A percentile compares a stretch with the other conserved stretches of the same genome.
Conservation (phyloP, 2,797 vertebrate species). For the Siniperca obscura region DNA sequence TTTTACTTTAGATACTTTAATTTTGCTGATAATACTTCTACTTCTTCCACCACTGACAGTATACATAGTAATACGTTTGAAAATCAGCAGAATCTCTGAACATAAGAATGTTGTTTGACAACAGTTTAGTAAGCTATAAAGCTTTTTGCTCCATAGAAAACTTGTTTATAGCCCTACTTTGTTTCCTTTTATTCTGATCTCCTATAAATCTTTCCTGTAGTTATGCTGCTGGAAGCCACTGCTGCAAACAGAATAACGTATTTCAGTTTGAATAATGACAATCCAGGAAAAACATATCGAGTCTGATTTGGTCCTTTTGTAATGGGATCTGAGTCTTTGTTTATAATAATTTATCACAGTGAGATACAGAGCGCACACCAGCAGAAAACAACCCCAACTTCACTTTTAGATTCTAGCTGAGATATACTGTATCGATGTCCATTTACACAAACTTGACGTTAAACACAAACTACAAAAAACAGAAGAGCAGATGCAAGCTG, state of each 20-base stretch:
- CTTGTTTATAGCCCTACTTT: conserved; percentile 32
- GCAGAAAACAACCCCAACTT: conserved; percentile 18
- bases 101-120: conserved; percentile 20
- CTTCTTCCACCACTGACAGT: neutral
- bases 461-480: neutral
- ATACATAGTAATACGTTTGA: neutral
- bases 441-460: conserved; percentile 11
- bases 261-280: conserved; percentile 68
- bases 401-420: conserved; percentile 22
- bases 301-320: conserved; percentile 41
- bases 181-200: conserved; percentile 47
- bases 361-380: conserved; percentile 11
- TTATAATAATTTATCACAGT: conserved; percentile 65
- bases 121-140: conserved; percentile 32
- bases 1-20: neutral
- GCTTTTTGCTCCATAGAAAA: conserved; percentile 34
- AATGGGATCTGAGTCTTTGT: conserved; percentile 57
- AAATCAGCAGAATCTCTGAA: neutral
- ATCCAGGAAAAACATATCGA: conserved; percentile 49
- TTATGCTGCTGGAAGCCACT: conserved; percentile 48
- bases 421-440: neutral
- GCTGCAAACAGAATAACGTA: conserved; percentile 44
- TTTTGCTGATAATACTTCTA: neutral
- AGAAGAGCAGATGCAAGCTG: conserved; percentile 17
- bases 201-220: conserved; percentile 57